Evolutionary conservation across 2,797 vertebrate genomes (phyloP).

Genomic region (Centroberyx gerrardi): DNA sequence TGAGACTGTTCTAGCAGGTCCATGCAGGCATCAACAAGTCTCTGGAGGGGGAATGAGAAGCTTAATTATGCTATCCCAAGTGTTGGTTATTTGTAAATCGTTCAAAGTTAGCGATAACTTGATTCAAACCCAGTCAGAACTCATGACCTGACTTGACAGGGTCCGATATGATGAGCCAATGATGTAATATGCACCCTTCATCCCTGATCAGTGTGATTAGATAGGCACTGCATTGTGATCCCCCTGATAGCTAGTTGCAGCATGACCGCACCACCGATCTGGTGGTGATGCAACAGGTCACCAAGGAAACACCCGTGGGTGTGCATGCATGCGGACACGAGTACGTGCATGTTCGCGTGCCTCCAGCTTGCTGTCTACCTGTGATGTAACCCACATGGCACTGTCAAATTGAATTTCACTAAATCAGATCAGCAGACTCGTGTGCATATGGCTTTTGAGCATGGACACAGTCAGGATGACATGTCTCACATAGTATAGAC

Average conservation of each 20-base stretch:
- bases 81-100: too few species aligned
- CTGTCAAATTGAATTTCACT: constrained; percentile 16
- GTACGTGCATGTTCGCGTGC: neutral
- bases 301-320: constrained; percentile 6
- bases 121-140: neutral
- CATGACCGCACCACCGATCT: neutral
- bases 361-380: neutral
- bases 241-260: neutral
- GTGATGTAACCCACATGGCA: constrained; percentile 40
- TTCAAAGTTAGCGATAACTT: neutral
- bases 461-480: neutral
- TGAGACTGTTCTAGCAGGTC: constrained; percentile 23
- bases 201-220: constrained; percentile 22
- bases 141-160: neutral
- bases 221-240: neutral
- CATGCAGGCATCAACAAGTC: neutral
- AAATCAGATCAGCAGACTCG: constrained; percentile 18
- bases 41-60: neutral
- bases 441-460: neutral
- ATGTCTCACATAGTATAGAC: constrained; percentile 7
- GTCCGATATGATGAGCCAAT: neutral
- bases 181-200: neutral
- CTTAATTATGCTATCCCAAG: neutral
- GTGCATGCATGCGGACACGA: too few species aligned
- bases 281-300: constrained; percentile 36